Evolutionary conservation across 2,888 invertebrate species (phyloP).

Genomic region (Amphipyra berbera): DNA sequence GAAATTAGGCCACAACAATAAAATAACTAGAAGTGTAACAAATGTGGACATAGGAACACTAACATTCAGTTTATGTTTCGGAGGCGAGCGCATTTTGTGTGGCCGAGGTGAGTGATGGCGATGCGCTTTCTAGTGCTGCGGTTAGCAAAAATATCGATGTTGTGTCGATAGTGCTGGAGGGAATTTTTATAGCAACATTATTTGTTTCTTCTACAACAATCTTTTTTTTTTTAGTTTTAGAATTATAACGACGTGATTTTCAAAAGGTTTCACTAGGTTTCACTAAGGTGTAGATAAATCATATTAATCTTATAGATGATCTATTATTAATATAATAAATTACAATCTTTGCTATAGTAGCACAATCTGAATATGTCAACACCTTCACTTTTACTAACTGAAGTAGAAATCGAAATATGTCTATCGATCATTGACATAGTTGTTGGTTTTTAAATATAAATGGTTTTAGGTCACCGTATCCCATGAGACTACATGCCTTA

Average conservation of each 20-base stretch:
- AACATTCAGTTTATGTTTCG: slow-evolving; percentile 47
- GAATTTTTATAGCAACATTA: not conserved
- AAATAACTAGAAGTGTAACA: slow-evolving; percentile 40
- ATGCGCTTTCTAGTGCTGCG: slow-evolving; percentile 38
- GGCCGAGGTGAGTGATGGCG: slow-evolving; percentile 40
- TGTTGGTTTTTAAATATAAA: not conserved
- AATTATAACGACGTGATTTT: not conserved
- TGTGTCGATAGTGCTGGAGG: slow-evolving; percentile 10
- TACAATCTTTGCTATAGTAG: too few relatives aligned
- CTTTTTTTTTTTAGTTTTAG: not conserved
- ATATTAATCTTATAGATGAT: too few relatives aligned
- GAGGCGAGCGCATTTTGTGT: slow-evolving; percentile 44
- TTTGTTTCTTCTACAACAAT: not conserved
- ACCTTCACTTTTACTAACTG: too few relatives aligned
- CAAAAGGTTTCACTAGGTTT: too few relatives aligned
- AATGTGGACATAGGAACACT: slow-evolving; percentile 43
- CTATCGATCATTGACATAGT: too few relatives aligned
- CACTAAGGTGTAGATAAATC: too few relatives aligned
- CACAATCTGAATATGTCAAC: too few relatives aligned
- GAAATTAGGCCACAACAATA: slow-evolving; percentile 20
- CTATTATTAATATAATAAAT: too few relatives aligned
- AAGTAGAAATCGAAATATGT: too few relatives aligned
- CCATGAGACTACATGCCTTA: too few relatives aligned
- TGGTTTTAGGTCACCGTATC: not conserved
- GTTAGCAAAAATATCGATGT: slow-evolving; percentile 20